Conservation (phyloP, 30 jellyfish, hydroid and myxozoan species). For the Hydractinia symbiolongicarpus region DNA sequence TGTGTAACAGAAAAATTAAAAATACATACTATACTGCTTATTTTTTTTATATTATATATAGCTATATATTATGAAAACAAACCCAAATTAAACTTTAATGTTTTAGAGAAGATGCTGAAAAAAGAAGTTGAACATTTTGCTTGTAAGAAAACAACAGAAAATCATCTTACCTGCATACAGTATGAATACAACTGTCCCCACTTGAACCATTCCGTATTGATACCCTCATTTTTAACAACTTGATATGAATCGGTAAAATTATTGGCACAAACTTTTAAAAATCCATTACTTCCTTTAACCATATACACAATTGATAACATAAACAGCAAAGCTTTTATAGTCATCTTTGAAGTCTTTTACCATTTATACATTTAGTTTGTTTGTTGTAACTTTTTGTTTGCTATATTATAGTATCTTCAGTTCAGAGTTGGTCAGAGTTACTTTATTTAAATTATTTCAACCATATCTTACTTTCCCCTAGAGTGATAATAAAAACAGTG, state of each 20-base stretch:
- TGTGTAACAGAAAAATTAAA: too few species aligned
- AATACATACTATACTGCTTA: background rate
- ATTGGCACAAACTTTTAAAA: background rate
- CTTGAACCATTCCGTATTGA: background rate
- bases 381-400: too few species aligned
- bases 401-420: too few species aligned
- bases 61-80: background rate
- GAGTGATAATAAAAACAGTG: too few species aligned
- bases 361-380: too few species aligned
- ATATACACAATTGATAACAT: too few species aligned
- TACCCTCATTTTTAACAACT: background rate
- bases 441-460: too few species aligned
- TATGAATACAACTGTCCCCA: slow-evolving; percentile 9
- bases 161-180: slow-evolving; percentile 9
- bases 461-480: too few species aligned
- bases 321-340: too few species aligned
- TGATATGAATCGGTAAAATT: background rate
- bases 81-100: background rate
- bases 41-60: background rate
- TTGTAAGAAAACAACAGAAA: background rate
- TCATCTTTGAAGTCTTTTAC: too few species aligned
- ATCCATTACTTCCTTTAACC: background rate
- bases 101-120: background rate
- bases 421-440: too few species aligned
- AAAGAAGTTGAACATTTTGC: background rate